Evolutionary conservation across 1,140 invertebrate species (phyloP).

Genomic region (Hyles euphorbiae): DNA sequence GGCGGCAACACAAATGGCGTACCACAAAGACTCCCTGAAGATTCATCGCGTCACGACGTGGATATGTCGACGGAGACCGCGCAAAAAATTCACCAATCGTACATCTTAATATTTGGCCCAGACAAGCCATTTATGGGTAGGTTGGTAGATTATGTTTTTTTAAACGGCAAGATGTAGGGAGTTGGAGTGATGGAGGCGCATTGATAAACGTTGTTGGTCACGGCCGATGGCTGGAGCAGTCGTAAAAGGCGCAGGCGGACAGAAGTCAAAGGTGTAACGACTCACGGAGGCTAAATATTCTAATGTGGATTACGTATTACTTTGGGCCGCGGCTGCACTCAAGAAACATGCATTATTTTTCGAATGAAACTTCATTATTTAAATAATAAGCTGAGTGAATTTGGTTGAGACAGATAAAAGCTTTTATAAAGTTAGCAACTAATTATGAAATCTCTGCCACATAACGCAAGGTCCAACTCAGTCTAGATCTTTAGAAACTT

Average conservation of each 20-base stretch:
- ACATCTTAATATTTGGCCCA: constrained; percentile 19
- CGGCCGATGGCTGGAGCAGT: constrained; percentile 7
- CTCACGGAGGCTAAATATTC: constrained; percentile 17
- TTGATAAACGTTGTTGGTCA: constrained; percentile 9
- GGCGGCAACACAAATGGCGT: neutral
- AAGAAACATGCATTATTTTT: no score
- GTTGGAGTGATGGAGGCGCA: neutral
- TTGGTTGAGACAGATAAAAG: no score
- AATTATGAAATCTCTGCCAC: no score
- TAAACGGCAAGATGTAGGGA: neutral
- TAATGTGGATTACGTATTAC: neutral
- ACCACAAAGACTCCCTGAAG: neutral
- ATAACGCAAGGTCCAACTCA: no score
- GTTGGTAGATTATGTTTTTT: constrained; percentile 1
- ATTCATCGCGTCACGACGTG: constrained; percentile 7
- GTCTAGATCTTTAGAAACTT: no score
- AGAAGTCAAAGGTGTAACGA: constrained; percentile 15
- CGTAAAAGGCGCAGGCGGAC: constrained; percentile 21
- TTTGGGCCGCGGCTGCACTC: no score
- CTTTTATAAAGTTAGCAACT: no score
- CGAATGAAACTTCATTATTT: no score
- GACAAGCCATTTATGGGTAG: constrained; percentile 8
- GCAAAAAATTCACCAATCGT: constrained; percentile 10
- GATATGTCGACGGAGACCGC: neutral
- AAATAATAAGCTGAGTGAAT: no score